Conservation (phyloP, 2,113 vertebrate genomes). For the Mystacornis crossleyi region DNA sequence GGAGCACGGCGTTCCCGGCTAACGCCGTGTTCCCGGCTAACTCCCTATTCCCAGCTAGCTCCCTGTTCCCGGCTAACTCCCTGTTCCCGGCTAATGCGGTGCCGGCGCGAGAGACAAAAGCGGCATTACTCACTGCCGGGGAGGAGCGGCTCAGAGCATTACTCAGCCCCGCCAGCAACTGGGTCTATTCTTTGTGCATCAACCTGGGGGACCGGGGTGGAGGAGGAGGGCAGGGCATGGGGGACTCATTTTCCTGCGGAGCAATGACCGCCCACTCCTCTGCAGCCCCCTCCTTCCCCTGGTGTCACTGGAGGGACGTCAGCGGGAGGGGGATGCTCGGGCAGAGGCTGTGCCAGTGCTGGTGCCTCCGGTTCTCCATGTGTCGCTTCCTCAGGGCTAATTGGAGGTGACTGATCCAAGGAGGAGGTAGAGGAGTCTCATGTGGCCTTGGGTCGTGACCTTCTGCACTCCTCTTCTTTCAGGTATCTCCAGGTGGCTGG, state of each 20-base stretch:
- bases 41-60: background rate
- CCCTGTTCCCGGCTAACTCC: background rate
- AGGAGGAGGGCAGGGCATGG: background rate
- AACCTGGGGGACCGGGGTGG: background rate
- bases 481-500: background rate
- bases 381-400: background rate
- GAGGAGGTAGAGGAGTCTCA: background rate
- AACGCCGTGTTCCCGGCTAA: background rate
- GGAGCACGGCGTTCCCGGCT: background rate
- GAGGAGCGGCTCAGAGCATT: conserved; percentile 51
- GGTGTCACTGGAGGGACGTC: background rate
- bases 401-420: conserved; percentile 3
- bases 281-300: background rate
- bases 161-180: conserved; percentile 48
- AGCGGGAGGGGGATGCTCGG: background rate
- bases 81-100: background rate
- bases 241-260: background rate
- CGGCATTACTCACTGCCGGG: conserved; percentile 44
- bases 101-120: background rate
- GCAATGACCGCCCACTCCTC: background rate
- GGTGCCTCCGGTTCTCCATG: background rate
- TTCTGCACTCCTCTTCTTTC: background rate
- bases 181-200: background rate
- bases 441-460: background rate
- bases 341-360: background rate